phyloP scores from a whole-genome alignment of 2,888 invertebrate species.

The Pelosia muscerda region DNA sequence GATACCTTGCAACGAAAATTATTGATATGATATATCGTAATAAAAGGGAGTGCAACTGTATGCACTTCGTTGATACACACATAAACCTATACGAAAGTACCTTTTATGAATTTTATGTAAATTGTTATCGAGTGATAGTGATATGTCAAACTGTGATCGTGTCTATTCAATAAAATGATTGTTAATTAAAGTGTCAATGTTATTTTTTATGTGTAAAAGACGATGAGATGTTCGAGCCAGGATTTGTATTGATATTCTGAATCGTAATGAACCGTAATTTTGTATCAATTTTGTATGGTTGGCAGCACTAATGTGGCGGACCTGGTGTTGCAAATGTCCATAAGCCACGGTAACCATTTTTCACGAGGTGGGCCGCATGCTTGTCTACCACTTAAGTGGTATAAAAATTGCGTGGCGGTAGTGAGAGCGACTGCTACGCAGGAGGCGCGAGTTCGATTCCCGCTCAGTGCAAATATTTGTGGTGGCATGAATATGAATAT shows the following conservation, averaged over 20 bases:
- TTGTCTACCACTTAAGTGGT: too few species aligned
- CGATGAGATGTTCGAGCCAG: not conserved
- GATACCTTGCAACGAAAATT: not conserved
- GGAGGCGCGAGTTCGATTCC: too few species aligned
- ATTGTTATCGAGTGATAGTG: slow-evolving; percentile 17
- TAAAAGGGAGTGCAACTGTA: not conserved
- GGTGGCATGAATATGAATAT: too few species aligned
- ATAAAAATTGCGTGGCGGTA: too few species aligned
- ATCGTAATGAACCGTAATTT: too few species aligned
- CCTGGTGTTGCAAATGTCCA: too few species aligned
- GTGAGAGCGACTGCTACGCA: too few species aligned
- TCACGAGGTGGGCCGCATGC: too few species aligned
- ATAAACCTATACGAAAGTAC: slow-evolving; percentile 8
- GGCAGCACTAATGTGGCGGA: too few species aligned
- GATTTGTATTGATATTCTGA: too few species aligned
- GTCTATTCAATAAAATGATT: slow-evolving; percentile 26
- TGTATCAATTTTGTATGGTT: not conserved
- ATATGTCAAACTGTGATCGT: slow-evolving; percentile 37
- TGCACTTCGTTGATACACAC: not conserved
- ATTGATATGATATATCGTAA: not conserved
- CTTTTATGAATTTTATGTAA: slow-evolving; percentile 13
- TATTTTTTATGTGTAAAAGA: not conserved
- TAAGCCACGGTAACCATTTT: too few species aligned
- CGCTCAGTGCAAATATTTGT: too few species aligned
- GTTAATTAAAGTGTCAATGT: not conserved